phyloP scores from a whole-genome alignment of 2,113 vertebrate species.

The Thymallus thymallus region DNA sequence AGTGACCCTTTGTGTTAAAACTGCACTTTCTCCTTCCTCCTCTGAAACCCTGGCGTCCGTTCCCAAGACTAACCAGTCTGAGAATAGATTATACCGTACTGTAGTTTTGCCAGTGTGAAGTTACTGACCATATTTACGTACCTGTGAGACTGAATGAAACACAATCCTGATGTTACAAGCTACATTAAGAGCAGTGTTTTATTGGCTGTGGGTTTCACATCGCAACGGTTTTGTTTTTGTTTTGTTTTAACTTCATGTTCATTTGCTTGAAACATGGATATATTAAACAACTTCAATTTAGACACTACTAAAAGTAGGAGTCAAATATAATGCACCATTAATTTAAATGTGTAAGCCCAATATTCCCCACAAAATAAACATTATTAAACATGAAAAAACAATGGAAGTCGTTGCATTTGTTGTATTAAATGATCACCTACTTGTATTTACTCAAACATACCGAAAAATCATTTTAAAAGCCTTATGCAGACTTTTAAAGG shows the following conservation, averaged over 20 bases:
- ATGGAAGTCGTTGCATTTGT: not conserved
- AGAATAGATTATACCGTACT: constrained; percentile 50
- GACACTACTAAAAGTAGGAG: constrained; percentile 50
- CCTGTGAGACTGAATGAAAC: constrained; percentile 59
- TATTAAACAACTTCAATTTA: constrained; percentile 43
- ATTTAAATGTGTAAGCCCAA: constrained; percentile 51
- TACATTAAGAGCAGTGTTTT: constrained; percentile 20
- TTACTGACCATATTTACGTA: constrained; percentile 49
- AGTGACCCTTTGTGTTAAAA: constrained; percentile 19
- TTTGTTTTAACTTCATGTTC: constrained; percentile 52
- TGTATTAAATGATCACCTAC: not conserved
- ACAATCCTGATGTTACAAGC: constrained; percentile 23
- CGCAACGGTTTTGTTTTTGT: constrained; percentile 6
- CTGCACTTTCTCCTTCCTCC: constrained; percentile 70
- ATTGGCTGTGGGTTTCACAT: constrained; percentile 44
- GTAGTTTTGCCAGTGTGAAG: constrained; percentile 56
- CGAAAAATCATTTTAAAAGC: not conserved
- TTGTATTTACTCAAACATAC: not conserved
- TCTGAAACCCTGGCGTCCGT: constrained; percentile 57
- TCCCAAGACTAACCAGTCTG: constrained; percentile 40
- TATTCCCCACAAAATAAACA: constrained; percentile 64
- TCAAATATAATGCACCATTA: constrained; percentile 52
- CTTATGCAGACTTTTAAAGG: not conserved
- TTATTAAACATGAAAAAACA: constrained; percentile 27
- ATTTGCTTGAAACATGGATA: constrained; percentile 50